phyloP scores from a whole-genome alignment of 2,888 invertebrate species.

The Polymixis flavicincta region DNA sequence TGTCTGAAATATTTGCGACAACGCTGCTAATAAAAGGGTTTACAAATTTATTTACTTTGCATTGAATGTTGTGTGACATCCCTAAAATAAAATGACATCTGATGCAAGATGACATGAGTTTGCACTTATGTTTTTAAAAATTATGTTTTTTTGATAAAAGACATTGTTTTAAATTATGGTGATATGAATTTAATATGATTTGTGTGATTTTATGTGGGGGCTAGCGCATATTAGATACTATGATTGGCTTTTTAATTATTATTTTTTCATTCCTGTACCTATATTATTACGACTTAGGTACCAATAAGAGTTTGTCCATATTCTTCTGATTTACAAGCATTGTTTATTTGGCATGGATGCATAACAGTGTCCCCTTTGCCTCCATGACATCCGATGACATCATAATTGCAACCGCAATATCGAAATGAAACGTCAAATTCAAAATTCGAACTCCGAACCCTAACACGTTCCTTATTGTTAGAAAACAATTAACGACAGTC shows the following conservation, averaged over 20 bases:
- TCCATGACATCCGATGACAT: not conserved
- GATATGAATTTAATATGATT: not conserved
- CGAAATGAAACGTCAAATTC: slow-evolving; percentile 36
- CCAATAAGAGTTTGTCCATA: not conserved
- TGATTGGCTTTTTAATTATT: too few species aligned
- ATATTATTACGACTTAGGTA: too few species aligned
- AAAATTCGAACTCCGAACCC: slow-evolving; percentile 24
- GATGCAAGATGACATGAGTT: not conserved
- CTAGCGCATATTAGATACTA: not conserved
- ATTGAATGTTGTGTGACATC: not conserved
- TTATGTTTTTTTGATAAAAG: not conserved
- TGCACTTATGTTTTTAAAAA: not conserved
- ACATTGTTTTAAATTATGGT: not conserved
- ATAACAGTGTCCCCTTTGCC: not conserved
- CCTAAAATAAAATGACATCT: not conserved
- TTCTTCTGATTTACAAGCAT: not conserved
- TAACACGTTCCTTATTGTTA: slow-evolving; percentile 30
- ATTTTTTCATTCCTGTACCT: too few species aligned
- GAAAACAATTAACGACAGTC: slow-evolving; percentile 62
- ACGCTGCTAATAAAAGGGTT: not conserved
- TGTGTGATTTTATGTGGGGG: not conserved
- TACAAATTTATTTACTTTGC: not conserved
- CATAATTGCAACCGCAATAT: not conserved
- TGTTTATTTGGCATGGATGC: not conserved
- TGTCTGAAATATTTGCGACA: not conserved